These are phyloP conservation scores for Napeogenes sylphis DNA, from an alignment of 2,888 invertebrate species.

Conservation along the genomic window DNA sequence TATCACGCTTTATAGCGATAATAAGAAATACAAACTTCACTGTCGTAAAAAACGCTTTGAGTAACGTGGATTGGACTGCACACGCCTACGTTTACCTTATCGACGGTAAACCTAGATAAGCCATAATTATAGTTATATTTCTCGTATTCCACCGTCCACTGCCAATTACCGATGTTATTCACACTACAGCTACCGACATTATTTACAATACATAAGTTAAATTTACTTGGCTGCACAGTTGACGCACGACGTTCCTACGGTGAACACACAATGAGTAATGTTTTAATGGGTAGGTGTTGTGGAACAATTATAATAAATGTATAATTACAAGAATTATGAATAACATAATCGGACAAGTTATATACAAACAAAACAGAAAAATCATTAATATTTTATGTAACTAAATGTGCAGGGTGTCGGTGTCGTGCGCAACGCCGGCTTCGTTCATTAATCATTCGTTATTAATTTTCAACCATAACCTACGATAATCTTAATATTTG, in stretches of 20 bases:
- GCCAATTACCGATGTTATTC: conserved; percentile 52
- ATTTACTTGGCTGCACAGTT: conserved; percentile 47
- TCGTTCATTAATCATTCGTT: not conserved
- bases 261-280: conserved; percentile 30
- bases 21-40: conserved; percentile 64
- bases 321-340: too few species aligned
- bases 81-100: conserved; percentile 56
- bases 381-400: too few species aligned
- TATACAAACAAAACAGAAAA: too few species aligned
- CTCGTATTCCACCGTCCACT: conserved; percentile 40
- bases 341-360: too few species aligned
- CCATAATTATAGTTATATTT: conserved; percentile 45
- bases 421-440: not conserved
- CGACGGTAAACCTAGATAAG: conserved; percentile 49
- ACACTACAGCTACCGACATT: conserved; percentile 51
- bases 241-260: conserved; percentile 38
- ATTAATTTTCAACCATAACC: too few species aligned
- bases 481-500: not conserved
- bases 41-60: conserved; percentile 45
- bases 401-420: not conserved
- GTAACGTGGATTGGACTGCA: conserved; percentile 33
- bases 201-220: conserved; percentile 53
- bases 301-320: not conserved
- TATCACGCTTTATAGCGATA: conserved; percentile 60
- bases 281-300: conserved; percentile 1